Percentiles rank a stretch among this genome's conserved stretches.
phyloP scores from a whole-genome alignment of 2,113 vertebrate genomes.

The Eidolon helvum region DNA sequence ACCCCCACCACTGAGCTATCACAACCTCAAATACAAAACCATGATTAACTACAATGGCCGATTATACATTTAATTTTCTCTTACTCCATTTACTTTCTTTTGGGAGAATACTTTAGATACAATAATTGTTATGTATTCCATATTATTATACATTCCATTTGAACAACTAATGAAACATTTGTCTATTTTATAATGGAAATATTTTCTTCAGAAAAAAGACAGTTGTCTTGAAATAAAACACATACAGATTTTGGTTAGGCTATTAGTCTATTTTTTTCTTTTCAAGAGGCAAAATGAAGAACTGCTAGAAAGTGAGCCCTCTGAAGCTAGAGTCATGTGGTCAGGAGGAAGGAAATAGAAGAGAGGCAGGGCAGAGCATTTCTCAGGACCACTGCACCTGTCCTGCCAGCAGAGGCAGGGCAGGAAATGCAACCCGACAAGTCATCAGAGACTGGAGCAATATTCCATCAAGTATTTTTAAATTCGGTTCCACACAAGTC shows the following conservation, averaged over 20 bases:
- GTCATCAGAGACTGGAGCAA: slow-evolving; percentile 82
- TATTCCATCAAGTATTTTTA: slow-evolving; percentile 87
- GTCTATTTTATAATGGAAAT: neutral
- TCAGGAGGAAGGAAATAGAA: slow-evolving; percentile 54
- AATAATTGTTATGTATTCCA: neutral
- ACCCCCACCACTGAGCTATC: neutral
- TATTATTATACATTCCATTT: neutral
- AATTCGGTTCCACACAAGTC: slow-evolving; percentile 87
- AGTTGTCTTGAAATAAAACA: neutral
- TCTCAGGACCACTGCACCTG: slow-evolving; percentile 78
- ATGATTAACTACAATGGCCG: neutral
- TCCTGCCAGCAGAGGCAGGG: slow-evolving; percentile 74
- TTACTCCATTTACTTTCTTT: neutral
- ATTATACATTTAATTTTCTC: neutral
- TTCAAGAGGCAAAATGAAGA: slow-evolving; percentile 75
- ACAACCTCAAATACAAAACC: neutral
- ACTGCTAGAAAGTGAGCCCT: slow-evolving; percentile 76
- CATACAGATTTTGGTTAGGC: slow-evolving; percentile 24
- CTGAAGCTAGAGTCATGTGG: slow-evolving; percentile 72
- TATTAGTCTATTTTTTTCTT: slow-evolving; percentile 41
- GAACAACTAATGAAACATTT: neutral
- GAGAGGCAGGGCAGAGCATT: slow-evolving; percentile 67
- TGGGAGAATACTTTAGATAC: neutral
- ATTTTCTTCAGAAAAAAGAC: neutral
- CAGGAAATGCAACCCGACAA: slow-evolving; percentile 89